These are phyloP conservation scores for Volucella bombylans DNA, from an alignment of 2,888 invertebrate genomes.

Conservation along the genomic window DNA sequence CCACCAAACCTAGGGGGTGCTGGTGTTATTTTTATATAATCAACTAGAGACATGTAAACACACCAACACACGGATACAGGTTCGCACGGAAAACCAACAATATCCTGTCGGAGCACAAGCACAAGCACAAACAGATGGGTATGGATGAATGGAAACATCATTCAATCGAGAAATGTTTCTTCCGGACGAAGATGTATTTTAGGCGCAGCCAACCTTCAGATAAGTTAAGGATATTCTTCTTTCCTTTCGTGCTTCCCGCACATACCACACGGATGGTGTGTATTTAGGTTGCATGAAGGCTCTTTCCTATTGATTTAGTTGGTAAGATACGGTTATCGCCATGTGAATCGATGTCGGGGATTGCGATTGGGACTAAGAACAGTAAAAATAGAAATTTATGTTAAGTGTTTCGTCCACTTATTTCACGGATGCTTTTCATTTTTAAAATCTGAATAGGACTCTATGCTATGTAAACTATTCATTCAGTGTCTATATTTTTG, in stretches of 20 bases:
- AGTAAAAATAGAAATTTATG: slow-evolving; percentile 7
- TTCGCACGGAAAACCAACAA: slow-evolving; percentile 5
- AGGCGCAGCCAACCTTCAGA: slow-evolving; percentile 50
- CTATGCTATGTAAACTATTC: not conserved
- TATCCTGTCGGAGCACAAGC: not conserved
- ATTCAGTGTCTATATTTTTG: not conserved
- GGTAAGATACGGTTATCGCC: not conserved
- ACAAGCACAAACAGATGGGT: too few relatives aligned
- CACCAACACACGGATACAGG: not conserved
- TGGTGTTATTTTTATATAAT: slow-evolving; percentile 58
- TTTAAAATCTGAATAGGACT: not conserved
- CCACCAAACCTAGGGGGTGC: slow-evolving; percentile 26
- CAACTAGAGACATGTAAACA: slow-evolving; percentile 1
- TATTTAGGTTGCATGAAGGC: slow-evolving; percentile 45
- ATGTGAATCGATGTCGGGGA: too few relatives aligned
- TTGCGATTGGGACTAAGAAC: not conserved
- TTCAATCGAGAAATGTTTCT: slow-evolving; percentile 33
- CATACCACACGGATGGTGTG: slow-evolving; percentile 8
- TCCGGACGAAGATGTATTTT: slow-evolving; percentile 41
- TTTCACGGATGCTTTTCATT: slow-evolving; percentile 2
- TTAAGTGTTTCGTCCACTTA: not conserved
- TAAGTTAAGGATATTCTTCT: slow-evolving; percentile 15
- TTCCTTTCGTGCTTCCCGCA: not conserved
- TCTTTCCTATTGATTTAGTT: slow-evolving; percentile 38
- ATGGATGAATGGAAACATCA: slow-evolving; percentile 14